Evolutionary conservation across 2,797 vertebrate species (phyloP).

Genomic region (Hylomyscus alleni): DNA sequence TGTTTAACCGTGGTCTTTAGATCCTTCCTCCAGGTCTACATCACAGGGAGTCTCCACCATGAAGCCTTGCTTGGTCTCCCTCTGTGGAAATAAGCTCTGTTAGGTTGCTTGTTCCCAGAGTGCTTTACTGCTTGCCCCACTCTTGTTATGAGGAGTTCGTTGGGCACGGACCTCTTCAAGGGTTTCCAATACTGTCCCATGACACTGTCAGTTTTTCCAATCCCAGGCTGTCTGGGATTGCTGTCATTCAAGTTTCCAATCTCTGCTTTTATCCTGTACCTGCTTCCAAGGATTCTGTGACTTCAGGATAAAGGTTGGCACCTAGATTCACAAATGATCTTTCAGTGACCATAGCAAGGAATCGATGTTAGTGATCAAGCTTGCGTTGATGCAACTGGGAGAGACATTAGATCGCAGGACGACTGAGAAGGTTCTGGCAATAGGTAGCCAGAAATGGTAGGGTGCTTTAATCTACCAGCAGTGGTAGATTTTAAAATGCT

Average conservation of each 20-base stretch:
- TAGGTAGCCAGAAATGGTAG: constrained; percentile 43
- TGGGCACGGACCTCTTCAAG: constrained; percentile 16
- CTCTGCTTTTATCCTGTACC: constrained; percentile 9
- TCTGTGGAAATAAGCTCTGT: neutral
- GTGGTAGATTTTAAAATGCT: neutral
- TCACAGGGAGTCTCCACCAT: neutral
- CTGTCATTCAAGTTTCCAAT: neutral
- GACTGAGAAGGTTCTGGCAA: neutral
- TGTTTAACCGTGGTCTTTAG: neutral
- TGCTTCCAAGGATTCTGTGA: constrained; percentile 38
- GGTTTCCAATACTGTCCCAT: neutral
- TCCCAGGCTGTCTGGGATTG: neutral
- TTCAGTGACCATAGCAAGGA: neutral
- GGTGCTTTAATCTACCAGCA: constrained; percentile 43
- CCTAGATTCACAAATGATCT: constrained; percentile 43
- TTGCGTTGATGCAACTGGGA: neutral
- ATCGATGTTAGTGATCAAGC: constrained; percentile 7
- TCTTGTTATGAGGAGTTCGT: neutral
- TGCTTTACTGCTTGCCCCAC: neutral
- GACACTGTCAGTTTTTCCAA: neutral
- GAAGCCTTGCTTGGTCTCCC: neutral
- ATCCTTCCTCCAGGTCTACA: neutral
- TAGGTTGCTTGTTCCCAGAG: neutral
- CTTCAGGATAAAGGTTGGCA: constrained; percentile 23
- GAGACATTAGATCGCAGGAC: neutral